Evolutionary conservation across 2,113 vertebrate species (phyloP), one percentile per base, ranked within the genome.

Genomic region (Otus sunia): DNA sequence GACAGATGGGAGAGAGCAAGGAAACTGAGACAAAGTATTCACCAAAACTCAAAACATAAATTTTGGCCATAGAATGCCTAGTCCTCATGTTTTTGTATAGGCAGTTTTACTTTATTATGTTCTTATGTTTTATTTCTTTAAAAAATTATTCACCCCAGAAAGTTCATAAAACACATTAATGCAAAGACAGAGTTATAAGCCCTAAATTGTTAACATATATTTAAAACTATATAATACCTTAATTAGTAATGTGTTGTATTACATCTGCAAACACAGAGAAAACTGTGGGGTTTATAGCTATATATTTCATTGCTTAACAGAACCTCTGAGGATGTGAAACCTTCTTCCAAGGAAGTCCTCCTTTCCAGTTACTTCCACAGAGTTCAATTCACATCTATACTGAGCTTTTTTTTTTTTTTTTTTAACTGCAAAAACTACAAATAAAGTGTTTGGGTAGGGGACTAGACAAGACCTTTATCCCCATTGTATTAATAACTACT

Each of bases 401-500:
- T 30, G 17, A 75, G 36, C 7, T n/a, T 5, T 15, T 8, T 27
- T 58, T 6, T 41, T 41, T 1, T 15, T 39, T 12, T 74, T 81
- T 79, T 56, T 63, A 15, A 8, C 29, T 71, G 10, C 10, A 23
- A 72, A 72, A 15, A n/a, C 26, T 32, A 53, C 4, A 69, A 50
- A 30, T 52, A 71, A 36, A 0, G 0, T 41, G 6, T 59, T 79
- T 72, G 23, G 9, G 2, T 59, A 60, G 49, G 4, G 19, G 8
- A 3, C 12, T 83, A 73, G 39, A 64, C 36, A 21, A 73, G 15
- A 56, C 25, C 8, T 71, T 41, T 32, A 41, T 53, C 21, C 3
- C 6, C 2, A 12, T 37, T 0, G 0, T 59, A 36, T 36, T 83
- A 43, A 37, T 62, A 78, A 26, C 45, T 76, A 13, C 12, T 58